Evolutionary conservation across 2,113 vertebrate species (phyloP).

Genomic region (Podarcis muralis): DNA sequence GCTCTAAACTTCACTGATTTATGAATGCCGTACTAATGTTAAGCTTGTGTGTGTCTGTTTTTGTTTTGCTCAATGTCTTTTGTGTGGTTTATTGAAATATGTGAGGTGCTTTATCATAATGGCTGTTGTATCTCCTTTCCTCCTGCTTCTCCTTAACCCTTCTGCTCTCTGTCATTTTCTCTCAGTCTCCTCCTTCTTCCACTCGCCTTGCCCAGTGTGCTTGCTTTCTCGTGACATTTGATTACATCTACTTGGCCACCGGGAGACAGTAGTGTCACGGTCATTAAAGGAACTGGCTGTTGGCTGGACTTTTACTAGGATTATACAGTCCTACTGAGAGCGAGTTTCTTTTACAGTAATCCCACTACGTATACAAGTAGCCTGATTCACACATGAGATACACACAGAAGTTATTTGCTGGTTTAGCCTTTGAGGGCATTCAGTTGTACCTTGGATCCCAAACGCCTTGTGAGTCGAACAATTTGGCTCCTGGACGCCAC

Average conservation of each 20-base stretch:
- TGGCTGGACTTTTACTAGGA: not conserved
- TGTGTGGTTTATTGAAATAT: constrained; percentile 15
- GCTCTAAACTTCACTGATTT: not conserved
- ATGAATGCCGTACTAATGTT: not conserved
- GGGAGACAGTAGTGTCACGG: not conserved
- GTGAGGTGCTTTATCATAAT: not conserved
- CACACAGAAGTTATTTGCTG: not conserved
- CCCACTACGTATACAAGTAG: not conserved
- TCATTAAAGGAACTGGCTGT: constrained; percentile 6
- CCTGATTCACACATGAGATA: not conserved
- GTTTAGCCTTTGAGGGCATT: not conserved
- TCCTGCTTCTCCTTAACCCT: not conserved
- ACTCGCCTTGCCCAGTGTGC: not conserved
- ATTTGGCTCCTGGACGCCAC: too few relatives aligned
- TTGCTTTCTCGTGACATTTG: not conserved
- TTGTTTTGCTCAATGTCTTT: not conserved
- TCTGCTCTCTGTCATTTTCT: not conserved
- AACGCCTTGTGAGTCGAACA: too few relatives aligned
- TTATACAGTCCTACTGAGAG: not conserved
- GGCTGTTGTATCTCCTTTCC: not conserved
- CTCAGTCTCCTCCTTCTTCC: not conserved
- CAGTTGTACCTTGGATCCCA: too few relatives aligned
- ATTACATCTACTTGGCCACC: not conserved
- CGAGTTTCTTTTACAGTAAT: not conserved
- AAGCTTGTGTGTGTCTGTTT: not conserved